Base-by-base conservation (phyloP, 1,140 invertebrate genomes). In the Hylyphantes graminicola region DNA sequence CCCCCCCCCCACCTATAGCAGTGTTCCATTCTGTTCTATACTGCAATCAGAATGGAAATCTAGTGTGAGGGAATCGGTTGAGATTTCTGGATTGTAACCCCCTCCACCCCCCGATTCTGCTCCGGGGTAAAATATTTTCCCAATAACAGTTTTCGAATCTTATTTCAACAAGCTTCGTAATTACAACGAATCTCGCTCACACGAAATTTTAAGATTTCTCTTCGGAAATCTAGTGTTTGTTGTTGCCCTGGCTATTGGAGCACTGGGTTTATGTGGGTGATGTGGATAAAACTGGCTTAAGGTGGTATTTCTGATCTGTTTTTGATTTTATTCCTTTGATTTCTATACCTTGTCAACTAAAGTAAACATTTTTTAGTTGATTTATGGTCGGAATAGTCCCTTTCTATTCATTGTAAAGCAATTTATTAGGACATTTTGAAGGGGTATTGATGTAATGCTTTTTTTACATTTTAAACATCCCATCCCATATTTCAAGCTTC, bases 101-200 rank as follows among this genome's bases (percentile, higher is more conserved):
- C 64, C 53, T 21, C 15, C 13, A 3, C n/a, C 57, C 51, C 19
- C 12, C 17, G 55, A 48, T 83, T 75, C 53, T 51, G n/a, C 70
- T 73, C 67, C 55, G 48, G 59, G 70, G 72, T 53, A 76, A 77
- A 85, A 85, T 85, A 85, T 76, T 85, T 85, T 85, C 82, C 82
- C 82, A 85, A 85, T 85, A 85, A 85, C 82, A 85, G 82, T 85
- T 85, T 85, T 76, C 82, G 82, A 85, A 85, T 85, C 82, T 85
- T 85, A 85, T 85, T 85, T 85, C 82, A 85, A 85, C 82, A 77
- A 83, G 82, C 73, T 65, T 85, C 74, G 82, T 85, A 85, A 85
- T 85, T 85, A 77, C 82, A 61, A 67, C 70, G 55, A 74, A 74
- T 83, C 80, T 74, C 61, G 51, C 68, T 59, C 80, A 65, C 79